Percentiles rank a stretch among this genome's conserved stretches.
phyloP scores from a whole-genome alignment of 2,888 invertebrate species.

The Trachelus iudaicus region DNA sequence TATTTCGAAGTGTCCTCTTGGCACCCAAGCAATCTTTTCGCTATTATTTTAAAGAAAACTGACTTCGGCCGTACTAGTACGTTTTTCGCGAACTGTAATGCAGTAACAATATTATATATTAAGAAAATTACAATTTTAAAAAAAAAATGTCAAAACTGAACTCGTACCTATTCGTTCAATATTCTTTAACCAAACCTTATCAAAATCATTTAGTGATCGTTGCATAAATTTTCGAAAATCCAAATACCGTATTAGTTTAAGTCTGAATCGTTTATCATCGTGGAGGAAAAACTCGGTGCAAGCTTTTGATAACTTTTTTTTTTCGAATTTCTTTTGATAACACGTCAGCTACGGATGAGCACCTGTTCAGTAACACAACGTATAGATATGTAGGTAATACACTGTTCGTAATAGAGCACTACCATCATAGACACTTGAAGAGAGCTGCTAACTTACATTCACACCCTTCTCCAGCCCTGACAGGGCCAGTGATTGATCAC shows the following conservation, averaged over 20 bases:
- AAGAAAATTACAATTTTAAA: too few relatives aligned
- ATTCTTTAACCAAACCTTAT: neutral
- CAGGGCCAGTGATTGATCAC: constrained; percentile 42
- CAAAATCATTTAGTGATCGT: neutral
- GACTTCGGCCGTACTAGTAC: neutral
- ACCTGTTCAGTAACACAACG: neutral
- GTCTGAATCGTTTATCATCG: too few relatives aligned
- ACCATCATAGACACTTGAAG: neutral
- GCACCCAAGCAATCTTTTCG: neutral
- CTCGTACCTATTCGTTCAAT: neutral
- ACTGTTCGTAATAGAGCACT: neutral
- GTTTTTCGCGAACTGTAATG: neutral
- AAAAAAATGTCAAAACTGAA: neutral
- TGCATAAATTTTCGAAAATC: neutral
- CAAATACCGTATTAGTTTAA: neutral
- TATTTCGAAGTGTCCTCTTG: constrained; percentile 14
- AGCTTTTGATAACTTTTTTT: neutral
- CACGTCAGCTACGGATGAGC: neutral
- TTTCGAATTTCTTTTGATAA: neutral
- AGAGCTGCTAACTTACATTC: constrained; percentile 10
- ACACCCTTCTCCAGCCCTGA: constrained; percentile 19
- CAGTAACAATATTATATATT: neutral
- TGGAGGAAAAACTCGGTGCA: too few relatives aligned
- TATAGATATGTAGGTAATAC: neutral
- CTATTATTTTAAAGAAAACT: neutral